A percentile compares a stretch with the other conserved stretches of the same genome.
These are phyloP conservation scores for Apaloderma vittatum DNA, from an alignment of 2,113 vertebrate species.

Conservation along the genomic window DNA sequence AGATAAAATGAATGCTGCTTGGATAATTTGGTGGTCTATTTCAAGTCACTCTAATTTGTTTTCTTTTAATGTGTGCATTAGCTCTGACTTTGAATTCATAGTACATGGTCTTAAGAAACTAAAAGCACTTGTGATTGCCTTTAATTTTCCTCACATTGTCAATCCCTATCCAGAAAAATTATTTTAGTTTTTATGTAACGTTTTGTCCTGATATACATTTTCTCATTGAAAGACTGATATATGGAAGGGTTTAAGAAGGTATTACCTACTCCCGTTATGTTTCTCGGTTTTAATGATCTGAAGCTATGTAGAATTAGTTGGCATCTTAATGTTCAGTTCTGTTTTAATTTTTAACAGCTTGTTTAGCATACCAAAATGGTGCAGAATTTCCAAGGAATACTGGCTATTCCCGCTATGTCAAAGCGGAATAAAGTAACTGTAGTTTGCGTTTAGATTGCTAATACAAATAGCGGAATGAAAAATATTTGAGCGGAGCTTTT, in stretches of 20 bases:
- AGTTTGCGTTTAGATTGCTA: not conserved
- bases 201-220: not conserved
- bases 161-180: not conserved
- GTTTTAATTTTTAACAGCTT: not conserved
- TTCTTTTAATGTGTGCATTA: not conserved
- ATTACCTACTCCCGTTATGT: accelerated
- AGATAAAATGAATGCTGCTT: not conserved
- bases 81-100: not conserved
- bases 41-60: not conserved
- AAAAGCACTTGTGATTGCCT: not conserved
- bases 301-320: not conserved
- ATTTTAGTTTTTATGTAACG: not conserved
- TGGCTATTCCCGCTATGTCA: not conserved
- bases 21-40: not conserved
- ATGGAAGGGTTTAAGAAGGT: not conserved
- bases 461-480: not conserved
- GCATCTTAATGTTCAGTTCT: not conserved
- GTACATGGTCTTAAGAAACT: not conserved
- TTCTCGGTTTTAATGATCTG: not conserved
- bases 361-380: not conserved
- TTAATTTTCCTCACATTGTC: not conserved
- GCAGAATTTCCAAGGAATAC: not conserved
- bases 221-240: not conserved
- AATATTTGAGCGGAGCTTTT: not conserved
- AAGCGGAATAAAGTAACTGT: not conserved